A percentile compares a stretch with the other conserved stretches of the same genome.
These are phyloP conservation scores for Falco peregrinus DNA, from an alignment of 2,797 vertebrate genomes.

Conservation along the genomic window DNA sequence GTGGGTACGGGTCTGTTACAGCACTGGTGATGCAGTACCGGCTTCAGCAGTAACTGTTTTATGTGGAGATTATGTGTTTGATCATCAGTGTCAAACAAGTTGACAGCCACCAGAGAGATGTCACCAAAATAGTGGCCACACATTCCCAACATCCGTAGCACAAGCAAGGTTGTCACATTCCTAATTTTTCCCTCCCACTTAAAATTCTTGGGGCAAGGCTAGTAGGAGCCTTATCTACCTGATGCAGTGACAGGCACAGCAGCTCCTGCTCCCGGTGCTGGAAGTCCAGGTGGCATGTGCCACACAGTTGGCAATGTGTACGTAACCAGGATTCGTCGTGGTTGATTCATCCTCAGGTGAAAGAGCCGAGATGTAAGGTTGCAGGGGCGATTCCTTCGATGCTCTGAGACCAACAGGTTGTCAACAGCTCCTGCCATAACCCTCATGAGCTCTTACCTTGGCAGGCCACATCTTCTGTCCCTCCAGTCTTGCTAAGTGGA, in stretches of 20 bases:
- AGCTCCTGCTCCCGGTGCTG: neutral
- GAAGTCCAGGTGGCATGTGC: neutral
- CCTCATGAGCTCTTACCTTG: neutral
- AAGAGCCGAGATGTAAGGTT: neutral
- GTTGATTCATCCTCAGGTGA: neutral
- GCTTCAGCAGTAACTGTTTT: neutral
- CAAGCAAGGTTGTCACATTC: neutral
- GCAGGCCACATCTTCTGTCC: neutral
- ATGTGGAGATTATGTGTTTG: neutral
- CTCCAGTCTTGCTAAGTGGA: neutral
- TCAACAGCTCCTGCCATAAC: neutral
- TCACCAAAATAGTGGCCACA: neutral
- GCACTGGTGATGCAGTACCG: neutral
- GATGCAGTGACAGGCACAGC: neutral
- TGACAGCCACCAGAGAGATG: neutral
- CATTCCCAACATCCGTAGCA: neutral
- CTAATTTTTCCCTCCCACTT: neutral
- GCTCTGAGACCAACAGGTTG: neutral
- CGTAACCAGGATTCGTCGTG: neutral
- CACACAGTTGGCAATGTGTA: neutral
- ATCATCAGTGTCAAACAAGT: too few relatives aligned
- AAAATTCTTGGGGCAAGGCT: neutral
- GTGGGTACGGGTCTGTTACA: neutral
- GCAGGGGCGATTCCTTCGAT: neutral
- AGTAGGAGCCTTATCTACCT: neutral